These are phyloP conservation scores for Ariopsis seemanni DNA, from an alignment of 2,113 vertebrate genomes.

Conservation along the genomic window DNA sequence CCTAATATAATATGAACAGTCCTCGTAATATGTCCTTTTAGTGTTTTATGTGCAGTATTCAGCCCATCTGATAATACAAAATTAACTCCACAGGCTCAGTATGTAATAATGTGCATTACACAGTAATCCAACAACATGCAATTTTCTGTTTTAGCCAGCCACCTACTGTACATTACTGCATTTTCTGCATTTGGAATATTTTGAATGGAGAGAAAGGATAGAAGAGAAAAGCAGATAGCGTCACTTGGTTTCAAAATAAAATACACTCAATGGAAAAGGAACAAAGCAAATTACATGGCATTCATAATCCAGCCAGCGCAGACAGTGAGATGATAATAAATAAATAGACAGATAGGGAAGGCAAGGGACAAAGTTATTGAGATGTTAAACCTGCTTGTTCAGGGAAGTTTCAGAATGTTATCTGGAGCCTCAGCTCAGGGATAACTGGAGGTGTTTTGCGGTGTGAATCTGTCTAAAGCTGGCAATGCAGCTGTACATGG, in stretches of 20 bases:
- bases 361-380: conserved; percentile 69
- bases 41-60: conserved; percentile 21
- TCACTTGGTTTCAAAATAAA: conserved; percentile 42
- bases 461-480: conserved; percentile 78
- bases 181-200: conserved; percentile 45
- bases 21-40: background rate
- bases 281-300: conserved; percentile 51
- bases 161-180: conserved; percentile 48
- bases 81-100: conserved; percentile 30
- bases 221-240: conserved; percentile 41
- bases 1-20: background rate
- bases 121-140: conserved; percentile 36
- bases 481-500: conserved; percentile 73
- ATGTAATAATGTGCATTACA: conserved; percentile 36
- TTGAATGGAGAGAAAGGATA: conserved; percentile 38
- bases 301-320: conserved; percentile 54
- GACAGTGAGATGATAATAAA: conserved; percentile 61
- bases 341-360: conserved; percentile 64
- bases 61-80: background rate
- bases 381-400: conserved; percentile 73
- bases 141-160: conserved; percentile 51
- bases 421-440: conserved; percentile 74
- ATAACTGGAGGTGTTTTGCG: conserved; percentile 76
- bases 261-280: conserved; percentile 34
- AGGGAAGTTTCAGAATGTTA: conserved; percentile 76